phyloP scores from a whole-genome alignment of 2,888 invertebrate species.

The Agrilus biguttatus region DNA sequence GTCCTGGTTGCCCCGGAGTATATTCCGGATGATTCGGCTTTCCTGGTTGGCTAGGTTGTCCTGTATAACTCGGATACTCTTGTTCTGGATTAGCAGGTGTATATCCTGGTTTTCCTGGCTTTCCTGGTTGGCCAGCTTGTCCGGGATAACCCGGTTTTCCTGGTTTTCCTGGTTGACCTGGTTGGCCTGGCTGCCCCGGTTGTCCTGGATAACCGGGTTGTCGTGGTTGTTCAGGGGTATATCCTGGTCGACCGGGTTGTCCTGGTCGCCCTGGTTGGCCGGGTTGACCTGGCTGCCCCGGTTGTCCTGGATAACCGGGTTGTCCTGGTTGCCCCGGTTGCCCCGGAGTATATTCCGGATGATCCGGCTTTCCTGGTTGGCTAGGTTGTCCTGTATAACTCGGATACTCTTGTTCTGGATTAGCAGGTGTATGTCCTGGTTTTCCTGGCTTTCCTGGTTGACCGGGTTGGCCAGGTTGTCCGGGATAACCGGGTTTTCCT shows the following conservation, averaged over 20 bases:
- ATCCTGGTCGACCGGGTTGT: slow-evolving; percentile 6
- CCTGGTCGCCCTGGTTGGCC: slow-evolving; percentile 4
- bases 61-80: too few species aligned
- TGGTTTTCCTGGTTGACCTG: slow-evolving; percentile 1
- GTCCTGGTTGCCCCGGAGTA: slow-evolving; percentile 4
- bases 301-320: slow-evolving; percentile 6
- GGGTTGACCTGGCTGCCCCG: slow-evolving; percentile 5
- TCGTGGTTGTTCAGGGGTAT: slow-evolving; percentile 1
- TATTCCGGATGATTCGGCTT: slow-evolving; percentile 4
- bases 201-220: slow-evolving; percentile 37
- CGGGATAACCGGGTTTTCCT: slow-evolving; percentile 6
- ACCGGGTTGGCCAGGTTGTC: slow-evolving; percentile 9
- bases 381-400: too few species aligned
- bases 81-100: slow-evolving; percentile 2
- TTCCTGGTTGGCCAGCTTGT: slow-evolving; percentile 9
- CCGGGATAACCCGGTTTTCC: slow-evolving; percentile 6
- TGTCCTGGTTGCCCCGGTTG: slow-evolving; percentile 5
- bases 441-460: slow-evolving; percentile 8
- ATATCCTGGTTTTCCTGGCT: slow-evolving; percentile 6
- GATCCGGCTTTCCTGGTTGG: slow-evolving; percentile 9
- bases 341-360: slow-evolving; percentile 2
- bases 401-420: too few species aligned
- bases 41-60: slow-evolving; percentile 9
- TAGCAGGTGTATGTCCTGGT: slow-evolving; percentile 1
- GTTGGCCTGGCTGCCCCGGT: slow-evolving; percentile 3